phyloP scores from a whole-genome alignment of 2,113 vertebrate genomes.

The Tachysurus fulvidraco region DNA sequence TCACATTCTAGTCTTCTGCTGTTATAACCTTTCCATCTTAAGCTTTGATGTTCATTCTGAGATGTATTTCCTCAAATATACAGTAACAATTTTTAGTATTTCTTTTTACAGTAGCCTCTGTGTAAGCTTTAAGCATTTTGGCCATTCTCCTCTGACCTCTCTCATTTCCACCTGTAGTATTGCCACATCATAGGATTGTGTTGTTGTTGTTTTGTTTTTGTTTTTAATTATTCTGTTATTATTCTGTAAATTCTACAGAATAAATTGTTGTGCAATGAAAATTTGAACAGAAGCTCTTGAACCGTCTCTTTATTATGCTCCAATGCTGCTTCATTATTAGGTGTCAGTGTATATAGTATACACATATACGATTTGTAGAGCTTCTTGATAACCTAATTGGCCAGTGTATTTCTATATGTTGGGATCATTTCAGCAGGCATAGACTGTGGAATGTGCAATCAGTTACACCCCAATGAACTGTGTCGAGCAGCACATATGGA shows the following conservation, averaged over 20 bases:
- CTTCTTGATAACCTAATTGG: background rate
- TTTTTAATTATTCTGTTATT: background rate
- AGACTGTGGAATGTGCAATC: background rate
- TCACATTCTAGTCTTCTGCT: background rate
- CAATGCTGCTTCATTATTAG: background rate
- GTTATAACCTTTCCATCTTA: background rate
- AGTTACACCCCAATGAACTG: constrained; percentile 32
- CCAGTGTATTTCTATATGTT: background rate
- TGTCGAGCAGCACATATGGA: constrained; percentile 28
- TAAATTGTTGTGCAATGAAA: background rate
- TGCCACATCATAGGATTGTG: background rate
- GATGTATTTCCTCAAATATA: background rate
- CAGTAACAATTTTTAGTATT: background rate
- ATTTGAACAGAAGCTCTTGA: background rate
- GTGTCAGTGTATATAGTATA: background rate
- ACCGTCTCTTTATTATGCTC: background rate
- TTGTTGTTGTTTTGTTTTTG: background rate
- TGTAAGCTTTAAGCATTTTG: background rate
- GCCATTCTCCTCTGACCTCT: background rate
- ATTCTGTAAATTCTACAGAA: no score
- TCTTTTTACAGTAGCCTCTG: no score
- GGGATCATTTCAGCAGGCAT: background rate
- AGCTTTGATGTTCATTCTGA: background rate
- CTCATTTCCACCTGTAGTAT: background rate
- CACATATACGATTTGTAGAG: background rate